Conservation (phyloP, 2,113 vertebrate species). For the Lampris megalopsis region DNA sequence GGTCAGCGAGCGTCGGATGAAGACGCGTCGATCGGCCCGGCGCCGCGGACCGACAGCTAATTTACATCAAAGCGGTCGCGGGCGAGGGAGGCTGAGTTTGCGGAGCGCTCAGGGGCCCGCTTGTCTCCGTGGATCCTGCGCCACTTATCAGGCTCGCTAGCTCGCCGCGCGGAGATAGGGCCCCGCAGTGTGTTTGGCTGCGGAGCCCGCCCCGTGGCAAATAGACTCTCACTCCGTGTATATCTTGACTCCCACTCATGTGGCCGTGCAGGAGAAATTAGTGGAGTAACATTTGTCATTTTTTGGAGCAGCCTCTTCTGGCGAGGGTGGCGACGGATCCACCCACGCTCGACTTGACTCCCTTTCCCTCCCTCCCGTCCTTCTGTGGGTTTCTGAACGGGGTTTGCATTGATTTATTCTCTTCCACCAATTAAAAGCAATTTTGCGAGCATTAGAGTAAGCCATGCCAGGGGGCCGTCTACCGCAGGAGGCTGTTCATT, state of each 20-base stretch:
- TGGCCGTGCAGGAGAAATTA: neutral
- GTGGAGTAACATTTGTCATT: conserved; percentile 21
- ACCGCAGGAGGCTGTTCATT: conserved; percentile 62
- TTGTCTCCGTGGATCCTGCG: conserved; percentile 41
- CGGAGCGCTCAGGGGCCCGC: neutral
- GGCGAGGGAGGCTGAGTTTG: conserved; percentile 4
- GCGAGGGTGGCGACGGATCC: conserved; percentile 15
- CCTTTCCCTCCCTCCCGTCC: conserved; percentile 17
- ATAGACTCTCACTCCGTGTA: neutral
- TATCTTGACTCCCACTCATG: conserved; percentile 15
- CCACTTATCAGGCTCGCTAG: conserved; percentile 39
- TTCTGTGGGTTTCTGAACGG: conserved; percentile 50
- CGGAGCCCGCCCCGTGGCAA: neutral
- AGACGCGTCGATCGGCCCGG: conserved; percentile 66
- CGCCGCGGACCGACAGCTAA: conserved; percentile 62
- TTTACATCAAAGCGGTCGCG: conserved; percentile 73
- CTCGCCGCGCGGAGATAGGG: conserved; percentile 31
- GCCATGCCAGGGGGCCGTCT: conserved; percentile 60
- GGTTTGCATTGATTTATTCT: conserved; percentile 75
- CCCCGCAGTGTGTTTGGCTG: conserved; percentile 29
- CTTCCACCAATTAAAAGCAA: conserved; percentile 78
- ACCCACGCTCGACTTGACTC: conserved; percentile 4
- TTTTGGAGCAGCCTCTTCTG: conserved; percentile 4
- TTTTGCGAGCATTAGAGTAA: conserved; percentile 77
- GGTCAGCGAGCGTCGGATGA: conserved; percentile 75